phyloP scores from a whole-genome alignment of 2,797 vertebrate species.

The Silurus aristotelis region DNA sequence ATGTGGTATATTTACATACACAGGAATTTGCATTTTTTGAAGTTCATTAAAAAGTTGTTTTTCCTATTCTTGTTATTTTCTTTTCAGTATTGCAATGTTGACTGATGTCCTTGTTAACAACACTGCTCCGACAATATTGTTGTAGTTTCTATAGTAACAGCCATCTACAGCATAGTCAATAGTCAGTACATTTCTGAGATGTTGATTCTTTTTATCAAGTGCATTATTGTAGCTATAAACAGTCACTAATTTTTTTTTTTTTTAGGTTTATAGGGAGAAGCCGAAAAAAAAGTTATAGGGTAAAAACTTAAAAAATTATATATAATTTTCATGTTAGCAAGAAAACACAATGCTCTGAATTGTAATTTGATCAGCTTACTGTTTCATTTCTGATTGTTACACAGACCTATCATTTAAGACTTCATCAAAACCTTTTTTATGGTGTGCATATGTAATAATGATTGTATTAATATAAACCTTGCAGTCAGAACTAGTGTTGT shows the following conservation, averaged over 20 bases:
- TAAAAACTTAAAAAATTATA: too few species aligned
- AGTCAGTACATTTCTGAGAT: too few species aligned
- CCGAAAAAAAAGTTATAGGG: too few species aligned
- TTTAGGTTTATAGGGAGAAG: too few species aligned
- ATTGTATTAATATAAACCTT: not conserved
- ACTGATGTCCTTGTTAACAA: not conserved
- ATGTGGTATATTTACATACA: not conserved
- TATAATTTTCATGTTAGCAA: not conserved
- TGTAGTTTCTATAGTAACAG: not conserved
- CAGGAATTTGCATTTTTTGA: not conserved
- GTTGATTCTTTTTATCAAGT: too few species aligned
- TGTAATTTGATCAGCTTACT: too few species aligned
- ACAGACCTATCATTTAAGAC: not conserved
- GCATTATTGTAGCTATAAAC: too few species aligned
- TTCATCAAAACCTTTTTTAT: not conserved
- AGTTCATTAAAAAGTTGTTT: not conserved
- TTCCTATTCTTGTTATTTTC: not conserved
- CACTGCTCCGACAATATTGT: not conserved
- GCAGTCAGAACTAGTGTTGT: not conserved
- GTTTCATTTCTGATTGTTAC: not conserved
- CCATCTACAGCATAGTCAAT: not conserved
- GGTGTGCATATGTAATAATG: not conserved
- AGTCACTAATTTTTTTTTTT: too few species aligned
- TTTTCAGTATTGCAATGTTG: not conserved
- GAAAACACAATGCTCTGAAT: not conserved